Base-by-base conservation (phyloP, 2,797 vertebrate genomes). In the Cyprinodon diabolis region DNA sequence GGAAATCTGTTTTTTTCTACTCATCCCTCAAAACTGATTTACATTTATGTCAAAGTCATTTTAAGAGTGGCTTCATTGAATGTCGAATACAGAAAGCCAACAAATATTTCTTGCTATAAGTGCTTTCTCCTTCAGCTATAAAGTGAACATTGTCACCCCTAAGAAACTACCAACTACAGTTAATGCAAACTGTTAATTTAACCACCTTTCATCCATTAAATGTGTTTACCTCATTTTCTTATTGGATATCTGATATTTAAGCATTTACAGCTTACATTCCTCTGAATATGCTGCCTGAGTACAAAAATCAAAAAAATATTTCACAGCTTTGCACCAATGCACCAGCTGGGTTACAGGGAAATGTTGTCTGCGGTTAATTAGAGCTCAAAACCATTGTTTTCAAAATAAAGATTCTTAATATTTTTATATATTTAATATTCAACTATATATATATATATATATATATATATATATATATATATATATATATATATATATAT, bases 311-410 rank as follows among this genome's bases (percentile, higher is more conserved):
- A 19, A 68, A 68, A 12, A 21, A 6, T 19, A 52, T 13, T 52
- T 69, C 40, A 62, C 48, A 76, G 72, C n/a, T 37, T 5, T 2
- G 60, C 57, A 72, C 65, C 62, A 75, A 12, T 14, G 66, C 75
- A 23, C 57, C 84, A 84, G 75, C 82, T 86, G 86, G 81, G 82
- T 76, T 0, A 58, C 35, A 76, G 30, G 78, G 78, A 88, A 80
- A 83, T 63, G 71, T 52, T 78, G 55, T 85, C 62, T 83, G 74
- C 74, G 72, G 79, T 57, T 48, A 79, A 52, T 4, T 35, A 40
- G 21, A 45, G 12, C 30, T 40, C 37, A 21, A 62, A 12, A 40
- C 35, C 40, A 21, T 23, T 65, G 30, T 30, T 45, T n/a, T 65
- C 19, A 65, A 4, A 70, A 47, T 60, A 30, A 30, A 30, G 30